phyloP scores from a whole-genome alignment of 2,113 vertebrate species.

The Sialia sialis region DNA sequence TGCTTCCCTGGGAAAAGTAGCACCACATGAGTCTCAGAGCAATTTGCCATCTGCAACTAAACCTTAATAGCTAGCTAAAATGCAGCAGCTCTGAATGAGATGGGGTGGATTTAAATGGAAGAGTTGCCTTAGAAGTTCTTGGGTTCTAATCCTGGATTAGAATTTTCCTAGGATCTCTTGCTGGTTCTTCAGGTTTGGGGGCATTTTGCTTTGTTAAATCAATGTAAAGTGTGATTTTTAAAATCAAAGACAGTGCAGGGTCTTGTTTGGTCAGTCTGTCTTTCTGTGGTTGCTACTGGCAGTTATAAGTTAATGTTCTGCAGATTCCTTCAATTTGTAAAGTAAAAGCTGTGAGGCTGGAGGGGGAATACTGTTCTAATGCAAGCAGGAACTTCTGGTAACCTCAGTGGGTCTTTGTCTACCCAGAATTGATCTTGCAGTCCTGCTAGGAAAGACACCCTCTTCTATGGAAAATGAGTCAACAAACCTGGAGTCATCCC shows the following conservation, averaged over 20 bases:
- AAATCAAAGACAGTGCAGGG: background rate
- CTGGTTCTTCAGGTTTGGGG: background rate
- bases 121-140: background rate
- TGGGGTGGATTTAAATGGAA: background rate
- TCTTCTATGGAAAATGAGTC: slow-evolving; percentile 89
- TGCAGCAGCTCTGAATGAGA: background rate
- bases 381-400: background rate
- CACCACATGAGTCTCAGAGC: background rate
- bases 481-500: slow-evolving; percentile 79
- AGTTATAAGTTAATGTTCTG: background rate
- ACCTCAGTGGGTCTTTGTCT: background rate
- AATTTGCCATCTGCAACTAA: background rate
- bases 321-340: background rate
- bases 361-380: background rate
- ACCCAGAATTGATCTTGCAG: slow-evolving; percentile 91
- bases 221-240: background rate
- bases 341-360: background rate
- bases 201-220: background rate
- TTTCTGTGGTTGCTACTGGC: background rate
- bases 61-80: background rate
- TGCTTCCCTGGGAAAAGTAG: background rate
- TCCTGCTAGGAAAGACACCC: slow-evolving; percentile 94
- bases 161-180: background rate
- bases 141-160: background rate
- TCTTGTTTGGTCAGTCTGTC: background rate